phyloP scores from a whole-genome alignment of 2,113 vertebrate genomes.

The Oryctolagus cuniculus region DNA sequence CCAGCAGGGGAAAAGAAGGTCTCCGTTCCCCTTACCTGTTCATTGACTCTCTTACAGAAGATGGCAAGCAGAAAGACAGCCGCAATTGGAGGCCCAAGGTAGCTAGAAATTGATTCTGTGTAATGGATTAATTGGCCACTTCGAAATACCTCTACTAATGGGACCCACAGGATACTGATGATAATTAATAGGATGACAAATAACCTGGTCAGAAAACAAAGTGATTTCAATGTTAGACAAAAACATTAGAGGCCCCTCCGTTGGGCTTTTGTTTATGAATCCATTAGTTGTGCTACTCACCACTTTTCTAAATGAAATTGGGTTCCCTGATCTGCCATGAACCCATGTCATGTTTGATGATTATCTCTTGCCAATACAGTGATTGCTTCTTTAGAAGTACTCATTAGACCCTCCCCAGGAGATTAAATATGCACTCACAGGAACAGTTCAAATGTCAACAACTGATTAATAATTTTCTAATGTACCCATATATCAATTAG shows the following conservation, averaged over 20 bases:
- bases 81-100: slow-evolving; percentile 92
- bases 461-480: background rate
- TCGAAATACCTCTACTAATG: slow-evolving; percentile 89
- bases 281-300: background rate
- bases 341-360: background rate
- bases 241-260: background rate
- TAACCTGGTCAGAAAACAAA: slow-evolving; percentile 83
- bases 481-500: background rate
- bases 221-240: background rate
- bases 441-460: slow-evolving; percentile 7
- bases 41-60: slow-evolving; percentile 93
- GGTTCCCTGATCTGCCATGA: background rate
- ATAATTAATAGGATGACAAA: slow-evolving; percentile 91
- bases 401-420: background rate
- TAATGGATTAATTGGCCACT: slow-evolving; percentile 94
- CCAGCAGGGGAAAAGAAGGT: too few species aligned
- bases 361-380: background rate
- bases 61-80: slow-evolving; percentile 91
- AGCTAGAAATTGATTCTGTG: slow-evolving; percentile 92
- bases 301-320: slow-evolving; percentile 29
- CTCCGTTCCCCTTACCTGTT: slow-evolving; percentile 85
- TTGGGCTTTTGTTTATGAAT: background rate
- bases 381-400: background rate
- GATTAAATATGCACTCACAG: slow-evolving; percentile 10
- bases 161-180: slow-evolving; percentile 93